Evolutionary conservation across 1,140 invertebrate genomes (phyloP).

Genomic region (Caenorhabditis brenneri): DNA sequence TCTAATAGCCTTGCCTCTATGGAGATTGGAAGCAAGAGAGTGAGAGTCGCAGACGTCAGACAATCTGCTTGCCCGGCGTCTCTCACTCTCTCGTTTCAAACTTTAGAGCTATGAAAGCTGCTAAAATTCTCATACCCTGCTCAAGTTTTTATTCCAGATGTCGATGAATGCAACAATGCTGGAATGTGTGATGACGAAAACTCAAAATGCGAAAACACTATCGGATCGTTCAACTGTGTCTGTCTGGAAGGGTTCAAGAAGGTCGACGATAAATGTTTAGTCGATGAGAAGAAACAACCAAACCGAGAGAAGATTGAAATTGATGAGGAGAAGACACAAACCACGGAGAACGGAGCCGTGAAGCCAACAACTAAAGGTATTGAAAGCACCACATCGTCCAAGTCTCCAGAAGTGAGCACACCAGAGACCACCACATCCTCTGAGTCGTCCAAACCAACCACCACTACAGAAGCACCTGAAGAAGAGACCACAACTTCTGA

Average conservation of each 20-base stretch:
- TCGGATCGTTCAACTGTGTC: slow-evolving; percentile 59
- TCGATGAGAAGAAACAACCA: slow-evolving; percentile 24
- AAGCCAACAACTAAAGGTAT: neutral
- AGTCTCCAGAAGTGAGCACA: neutral
- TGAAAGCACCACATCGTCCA: neutral
- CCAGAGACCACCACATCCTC: neutral
- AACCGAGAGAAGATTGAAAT: slow-evolving; percentile 2
- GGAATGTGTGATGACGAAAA: slow-evolving; percentile 57
- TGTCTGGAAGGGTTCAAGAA: slow-evolving; percentile 61
- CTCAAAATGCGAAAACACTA: slow-evolving; percentile 60
- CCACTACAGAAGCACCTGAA: neutral
- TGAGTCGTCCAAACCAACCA: no score
- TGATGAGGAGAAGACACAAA: neutral
- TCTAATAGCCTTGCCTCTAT: neutral
- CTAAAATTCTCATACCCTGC: neutral
- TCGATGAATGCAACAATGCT: slow-evolving; percentile 48
- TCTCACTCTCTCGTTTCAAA: no score
- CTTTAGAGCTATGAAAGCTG: no score
- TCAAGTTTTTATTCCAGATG: slow-evolving; percentile 6
- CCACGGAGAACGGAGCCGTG: neutral
- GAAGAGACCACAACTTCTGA: neutral
- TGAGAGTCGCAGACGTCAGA: neutral
- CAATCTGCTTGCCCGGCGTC: no score
- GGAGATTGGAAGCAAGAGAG: neutral
- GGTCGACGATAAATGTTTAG: neutral